Evolutionary conservation across 2,113 vertebrate genomes (phyloP), one percentile per base, ranked within the genome.

Genomic region (Ariopsis seemanni): DNA sequence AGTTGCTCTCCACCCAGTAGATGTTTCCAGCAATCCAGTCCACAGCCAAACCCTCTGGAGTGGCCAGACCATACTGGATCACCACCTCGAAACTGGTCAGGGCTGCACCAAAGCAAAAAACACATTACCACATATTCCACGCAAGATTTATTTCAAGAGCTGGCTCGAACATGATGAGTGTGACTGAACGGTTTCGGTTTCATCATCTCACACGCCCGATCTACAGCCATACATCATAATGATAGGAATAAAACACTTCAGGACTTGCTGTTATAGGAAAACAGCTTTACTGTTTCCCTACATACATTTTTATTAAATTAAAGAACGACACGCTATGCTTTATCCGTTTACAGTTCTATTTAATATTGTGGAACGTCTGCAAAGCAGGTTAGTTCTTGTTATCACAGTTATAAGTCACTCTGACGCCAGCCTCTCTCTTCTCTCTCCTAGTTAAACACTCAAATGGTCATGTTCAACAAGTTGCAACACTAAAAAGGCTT

Each of bases 11-110:
- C 81, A 99, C 98, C 98, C 98, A 99, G 95, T 99, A 99, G 93
- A 99, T 99, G 92, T 99, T 99, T 87, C 98, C 98, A 0, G 98
- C 98, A 0, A 99, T 99, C 98, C 98, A 99, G 94, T 99, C 98
- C 62, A 99, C 98, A 0, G 98, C 98, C 89, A 99, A 94, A 0
- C 98, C 98, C 92, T 99, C 98, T 0, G 98, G 98, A 0, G 98
- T 99, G 62, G 98, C 98, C 91, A 99, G 90, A 7, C 98, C 98
- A 0, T 99, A 97, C 94, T 99, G 98, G 88, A 99, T 99, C 75
- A 99, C 97, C 91, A 99, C 98, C 92, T 99, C 98, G 0, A 99
- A 98, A 90, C 97, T 99, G 89, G 97, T 99, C 88, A 99, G 93
- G 17, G 97, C 98, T 99, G 92, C 52, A 87, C 12, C 4, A 57